Evolutionary conservation across 2,888 invertebrate species (phyloP).

Genomic region (Conistra vaccinii): DNA sequence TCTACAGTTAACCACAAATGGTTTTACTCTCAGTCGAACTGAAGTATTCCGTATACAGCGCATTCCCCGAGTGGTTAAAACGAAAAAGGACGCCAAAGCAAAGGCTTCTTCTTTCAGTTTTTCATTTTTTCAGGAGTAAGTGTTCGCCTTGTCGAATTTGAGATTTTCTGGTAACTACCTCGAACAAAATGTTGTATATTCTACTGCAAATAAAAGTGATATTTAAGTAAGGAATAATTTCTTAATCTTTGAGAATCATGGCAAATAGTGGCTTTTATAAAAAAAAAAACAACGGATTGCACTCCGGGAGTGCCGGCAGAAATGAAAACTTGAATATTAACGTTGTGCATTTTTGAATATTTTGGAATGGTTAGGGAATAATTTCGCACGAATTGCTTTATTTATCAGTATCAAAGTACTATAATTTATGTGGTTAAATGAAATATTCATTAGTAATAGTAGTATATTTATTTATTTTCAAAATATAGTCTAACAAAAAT

Average conservation of each 20-base stretch:
- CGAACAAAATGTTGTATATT: not conserved
- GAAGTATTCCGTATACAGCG: constrained; percentile 34
- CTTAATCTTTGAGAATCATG: not conserved
- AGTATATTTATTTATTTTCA: too few species aligned
- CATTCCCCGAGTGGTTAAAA: constrained; percentile 21
- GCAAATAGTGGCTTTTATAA: not conserved
- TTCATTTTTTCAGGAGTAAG: not conserved
- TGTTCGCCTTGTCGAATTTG: too few species aligned
- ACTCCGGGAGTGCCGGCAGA: too few species aligned
- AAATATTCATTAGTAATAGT: too few species aligned
- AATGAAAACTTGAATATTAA: too few species aligned
- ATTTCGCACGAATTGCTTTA: too few species aligned
- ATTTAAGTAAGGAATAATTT: not conserved
- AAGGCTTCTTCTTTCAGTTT: not conserved
- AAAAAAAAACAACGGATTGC: too few species aligned
- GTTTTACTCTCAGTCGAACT: constrained; percentile 34
- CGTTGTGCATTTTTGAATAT: too few species aligned
- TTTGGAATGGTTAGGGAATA: too few species aligned
- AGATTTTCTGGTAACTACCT: not conserved
- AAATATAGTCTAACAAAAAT: too few species aligned
- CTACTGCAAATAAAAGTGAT: not conserved
- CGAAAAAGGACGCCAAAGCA: constrained; percentile 18
- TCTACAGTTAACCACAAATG: constrained; percentile 31
- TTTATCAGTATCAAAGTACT: too few species aligned
- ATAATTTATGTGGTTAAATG: too few species aligned